Evolutionary conservation across 2,797 vertebrate species (phyloP).

Genomic region (Poecile montanus): DNA sequence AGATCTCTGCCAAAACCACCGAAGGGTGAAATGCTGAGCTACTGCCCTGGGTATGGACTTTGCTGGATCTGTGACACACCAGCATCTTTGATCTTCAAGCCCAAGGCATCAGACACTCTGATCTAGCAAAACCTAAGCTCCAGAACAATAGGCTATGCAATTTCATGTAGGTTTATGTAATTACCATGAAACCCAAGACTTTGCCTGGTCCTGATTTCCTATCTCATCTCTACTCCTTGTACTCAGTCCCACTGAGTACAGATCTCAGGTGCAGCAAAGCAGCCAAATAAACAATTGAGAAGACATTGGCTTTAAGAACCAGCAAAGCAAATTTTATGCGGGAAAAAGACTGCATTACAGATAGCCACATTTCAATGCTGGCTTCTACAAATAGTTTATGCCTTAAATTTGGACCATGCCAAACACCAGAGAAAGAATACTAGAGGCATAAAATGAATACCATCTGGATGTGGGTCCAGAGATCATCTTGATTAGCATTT

Average conservation of each 20-base stretch:
- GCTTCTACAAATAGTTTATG: neutral
- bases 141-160: neutral
- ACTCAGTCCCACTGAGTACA: neutral
- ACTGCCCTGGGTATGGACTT: neutral
- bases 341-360: neutral
- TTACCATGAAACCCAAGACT: neutral
- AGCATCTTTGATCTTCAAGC: neutral
- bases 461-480: constrained; percentile 82
- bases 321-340: neutral
- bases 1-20: neutral
- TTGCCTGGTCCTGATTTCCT: neutral
- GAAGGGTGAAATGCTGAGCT: neutral
- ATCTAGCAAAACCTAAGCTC: neutral
- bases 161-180: neutral
- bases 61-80: neutral
- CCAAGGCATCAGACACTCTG: neutral
- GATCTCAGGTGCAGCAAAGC: neutral
- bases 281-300: neutral
- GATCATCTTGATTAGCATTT: constrained; percentile 79
- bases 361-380: neutral
- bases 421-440: neutral
- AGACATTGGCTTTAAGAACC: neutral
- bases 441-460: constrained; percentile 55
- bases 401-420: neutral
- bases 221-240: neutral